These are phyloP conservation scores for Trogon surrucura DNA, from an alignment of 2,113 vertebrate genomes.

Conservation along the genomic window DNA sequence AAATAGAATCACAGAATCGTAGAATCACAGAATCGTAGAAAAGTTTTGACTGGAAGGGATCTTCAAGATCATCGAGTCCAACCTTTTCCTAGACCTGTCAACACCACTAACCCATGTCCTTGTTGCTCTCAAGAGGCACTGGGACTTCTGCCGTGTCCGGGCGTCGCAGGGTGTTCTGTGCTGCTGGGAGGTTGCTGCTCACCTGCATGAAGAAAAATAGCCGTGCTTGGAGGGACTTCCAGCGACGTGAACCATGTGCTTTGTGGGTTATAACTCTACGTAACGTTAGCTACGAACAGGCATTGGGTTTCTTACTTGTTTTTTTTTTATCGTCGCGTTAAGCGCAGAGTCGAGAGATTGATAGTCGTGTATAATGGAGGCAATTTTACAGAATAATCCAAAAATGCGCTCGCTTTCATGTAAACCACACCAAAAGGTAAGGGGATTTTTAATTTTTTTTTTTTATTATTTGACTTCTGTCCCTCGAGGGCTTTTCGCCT, in stretches of 20 bases:
- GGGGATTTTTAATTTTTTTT: not conserved
- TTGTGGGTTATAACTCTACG: not conserved
- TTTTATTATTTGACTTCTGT: not conserved
- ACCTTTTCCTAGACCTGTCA: too few relatives aligned
- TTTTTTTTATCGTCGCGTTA: not conserved
- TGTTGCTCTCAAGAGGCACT: not conserved
- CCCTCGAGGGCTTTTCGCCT: not conserved
- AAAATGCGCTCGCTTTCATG: constrained; percentile 10
- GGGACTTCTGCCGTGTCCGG: not conserved
- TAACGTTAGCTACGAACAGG: not conserved
- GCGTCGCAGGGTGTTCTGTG: rapidly evolving
- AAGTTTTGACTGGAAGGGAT: too few relatives aligned
- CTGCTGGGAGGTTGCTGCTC: not conserved
- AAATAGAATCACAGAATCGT: too few relatives aligned
- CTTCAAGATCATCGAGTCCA: too few relatives aligned
- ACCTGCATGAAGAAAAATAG: not conserved
- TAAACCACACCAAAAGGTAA: constrained; percentile 56
- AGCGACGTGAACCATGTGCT: not conserved
- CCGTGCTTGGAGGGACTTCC: not conserved
- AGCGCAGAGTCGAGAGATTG: not conserved
- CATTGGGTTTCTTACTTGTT: not conserved
- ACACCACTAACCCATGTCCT: too few relatives aligned
- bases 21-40: too few relatives aligned
- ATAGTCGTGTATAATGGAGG: not conserved
- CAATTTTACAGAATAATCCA: constrained; percentile 1